Conservation (phyloP, 2,113 vertebrate genomes). For the Echinops telfairi region DNA sequence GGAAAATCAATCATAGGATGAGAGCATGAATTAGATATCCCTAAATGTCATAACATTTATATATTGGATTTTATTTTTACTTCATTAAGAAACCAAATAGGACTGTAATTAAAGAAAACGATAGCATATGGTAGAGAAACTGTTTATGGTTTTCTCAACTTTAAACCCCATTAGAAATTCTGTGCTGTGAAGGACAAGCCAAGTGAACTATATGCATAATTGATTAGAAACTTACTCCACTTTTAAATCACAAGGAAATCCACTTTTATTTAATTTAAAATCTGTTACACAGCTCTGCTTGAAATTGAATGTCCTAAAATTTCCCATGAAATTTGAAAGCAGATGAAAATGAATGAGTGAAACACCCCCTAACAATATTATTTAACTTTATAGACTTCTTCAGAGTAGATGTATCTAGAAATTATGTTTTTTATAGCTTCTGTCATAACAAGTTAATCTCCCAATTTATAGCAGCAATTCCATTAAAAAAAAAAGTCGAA, state of each 20-base stretch:
- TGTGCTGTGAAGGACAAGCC: conserved; percentile 74
- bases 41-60: conserved; percentile 84
- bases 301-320: conserved; percentile 72
- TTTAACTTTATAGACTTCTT: conserved; percentile 63
- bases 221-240: conserved; percentile 74
- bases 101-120: conserved; percentile 80
- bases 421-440: conserved; percentile 65
- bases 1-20: conserved; percentile 80
- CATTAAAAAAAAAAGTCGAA: conserved; percentile 56
- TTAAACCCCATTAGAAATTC: conserved; percentile 78
- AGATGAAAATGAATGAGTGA: conserved; percentile 60
- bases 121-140: conserved; percentile 78
- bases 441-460: conserved; percentile 50
- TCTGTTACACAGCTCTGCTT: conserved; percentile 71
- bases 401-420: conserved; percentile 46
- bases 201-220: conserved; percentile 73
- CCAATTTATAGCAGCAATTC: conserved; percentile 43
- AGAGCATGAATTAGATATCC: conserved; percentile 81
- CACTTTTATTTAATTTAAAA: conserved; percentile 78
- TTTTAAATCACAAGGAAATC: conserved; percentile 76
- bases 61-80: conserved; percentile 83
- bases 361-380: conserved; percentile 64
- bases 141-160: conserved; percentile 75
- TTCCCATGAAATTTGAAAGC: conserved; percentile 67
- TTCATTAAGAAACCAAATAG: conserved; percentile 83